Base-by-base conservation (phyloP, 2,797 vertebrate genomes). In the Galago senegalensis region DNA sequence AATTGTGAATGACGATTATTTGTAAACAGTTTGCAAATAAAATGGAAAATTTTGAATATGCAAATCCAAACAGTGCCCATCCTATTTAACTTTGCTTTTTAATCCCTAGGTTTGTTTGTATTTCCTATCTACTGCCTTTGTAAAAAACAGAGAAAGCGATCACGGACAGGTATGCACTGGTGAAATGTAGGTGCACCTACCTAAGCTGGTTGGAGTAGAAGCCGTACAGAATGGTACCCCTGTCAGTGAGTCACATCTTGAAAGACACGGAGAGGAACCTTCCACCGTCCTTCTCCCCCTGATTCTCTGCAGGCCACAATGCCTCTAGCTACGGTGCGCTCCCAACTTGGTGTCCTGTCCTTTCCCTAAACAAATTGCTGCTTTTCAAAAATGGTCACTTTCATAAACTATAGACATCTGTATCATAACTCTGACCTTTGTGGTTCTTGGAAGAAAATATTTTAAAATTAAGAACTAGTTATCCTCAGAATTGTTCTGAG, bases 71-170 rank as follows among this genome's bases (percentile, higher is more conserved):
- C 70, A 17, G 20, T 25, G 91, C 23, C 85, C 12, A 31, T 56
- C 81, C 61, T 96, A 73, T 93, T 86, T 69, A 73, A 14, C 49
- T 61, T 89, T 67, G 21, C 40, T 87, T 70, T 93, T 96, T 40
- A 25, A 72, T 25, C 43, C 34, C 10, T 97, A 99, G 99, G 99
- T 98, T 98, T 99, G 97, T 99, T 99, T 96, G 99, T 99, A 92
- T 99, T 99, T 98, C 99, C 99, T 37, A 98, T 99, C 98, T 99
- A 99, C 99, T 99, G 99, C 97, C 99, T 99, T 98, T 99, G 99
- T 98, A 99, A 99, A 99, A 99, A 99, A 98, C 99, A 99, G 98
- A 99, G 99, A 99, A 99, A 99, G 98, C 98, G 99, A 83, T 99
- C 99, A 93, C 99, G 98, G 98, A 99, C 99, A 98, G 99, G 98